Conservation (phyloP, 2,113 vertebrate species). For the Diphyllodes magnificus region DNA sequence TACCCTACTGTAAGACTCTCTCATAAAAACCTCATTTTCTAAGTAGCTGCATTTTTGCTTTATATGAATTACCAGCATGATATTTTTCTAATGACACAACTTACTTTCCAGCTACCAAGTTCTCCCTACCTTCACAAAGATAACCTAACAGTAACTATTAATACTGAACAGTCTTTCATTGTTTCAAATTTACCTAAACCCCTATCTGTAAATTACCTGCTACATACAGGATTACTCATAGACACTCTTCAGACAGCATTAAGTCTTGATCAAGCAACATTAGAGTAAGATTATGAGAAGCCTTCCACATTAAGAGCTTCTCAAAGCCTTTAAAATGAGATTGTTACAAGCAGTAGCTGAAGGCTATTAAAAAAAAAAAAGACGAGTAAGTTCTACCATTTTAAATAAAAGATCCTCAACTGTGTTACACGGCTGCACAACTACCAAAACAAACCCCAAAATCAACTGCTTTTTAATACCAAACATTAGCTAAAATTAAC, state of each 20-base stretch:
- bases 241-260: neutral
- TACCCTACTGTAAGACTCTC: neutral
- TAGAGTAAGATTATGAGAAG: constrained; percentile 12
- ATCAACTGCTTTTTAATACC: neutral
- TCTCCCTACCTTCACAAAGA: neutral
- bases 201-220: neutral
- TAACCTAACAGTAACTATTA: neutral
- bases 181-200: neutral
- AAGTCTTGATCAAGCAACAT: constrained; percentile 2
- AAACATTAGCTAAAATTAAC: neutral
- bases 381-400: neutral
- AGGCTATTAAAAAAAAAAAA: neutral
- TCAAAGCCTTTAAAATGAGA: constrained; percentile 13
- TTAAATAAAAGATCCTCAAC: neutral
- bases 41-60: neutral
- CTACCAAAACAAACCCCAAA: neutral
- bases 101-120: neutral
- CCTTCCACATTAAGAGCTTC: constrained; percentile 3
- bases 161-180: neutral
- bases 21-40: neutral
- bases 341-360: neutral
- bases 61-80: neutral
- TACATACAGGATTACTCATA: neutral
- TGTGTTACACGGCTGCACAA: neutral
- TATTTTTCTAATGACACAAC: neutral